Evolutionary conservation across 2,888 invertebrate genomes (phyloP), one percentile per base, ranked within the genome.

Genomic region (Iphiclides podalirius): DNA sequence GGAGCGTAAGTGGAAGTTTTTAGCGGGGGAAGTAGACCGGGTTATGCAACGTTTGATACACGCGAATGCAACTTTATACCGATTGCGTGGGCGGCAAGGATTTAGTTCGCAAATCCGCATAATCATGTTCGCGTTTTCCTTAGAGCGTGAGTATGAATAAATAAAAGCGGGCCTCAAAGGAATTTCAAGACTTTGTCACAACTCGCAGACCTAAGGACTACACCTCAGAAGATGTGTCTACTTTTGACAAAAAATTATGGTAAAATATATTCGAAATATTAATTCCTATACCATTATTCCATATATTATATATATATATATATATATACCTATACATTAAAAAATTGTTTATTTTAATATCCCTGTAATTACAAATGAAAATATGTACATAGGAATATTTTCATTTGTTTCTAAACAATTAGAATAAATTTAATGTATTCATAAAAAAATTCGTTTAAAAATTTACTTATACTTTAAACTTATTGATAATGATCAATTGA

Each of bases 1-100:
- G 44, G 26, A 40, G 17, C 16, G 34, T 35, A 50, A 50, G 44
- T 50, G 35, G 37, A 49, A 50, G 35, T 50, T 50, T 50, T 44
- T 40, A 35, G 26, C 39, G 38, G 37, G 28, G 9, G 17, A 39
- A 36, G 50, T 43, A 39, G 38, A 43, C 23, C 33, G n/a, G n/a
- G 43, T 43, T 42, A 34, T 43, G 38, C 20, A 17, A 33, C 15
- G n/a, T 39, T 46, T 46, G 13, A 38, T 20, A 15, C 13, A 20
- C 20, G 20, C 20, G 4, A 9, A 26, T 34, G 33, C 23, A 49
- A 23, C 20, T 40, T 47, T 40, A 35, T 39, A 40, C 20, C 6
- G 31, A 13, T 11, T 37, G 14, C 36, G 20, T 31, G 37, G 37
- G 23, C 12, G 15, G 11, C 16, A 38, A 38, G 33, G 37, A 16